Evolutionary conservation across 2,113 vertebrate genomes (phyloP), one percentile per base, ranked within the genome.

Genomic region (Cheilinus undulatus): DNA sequence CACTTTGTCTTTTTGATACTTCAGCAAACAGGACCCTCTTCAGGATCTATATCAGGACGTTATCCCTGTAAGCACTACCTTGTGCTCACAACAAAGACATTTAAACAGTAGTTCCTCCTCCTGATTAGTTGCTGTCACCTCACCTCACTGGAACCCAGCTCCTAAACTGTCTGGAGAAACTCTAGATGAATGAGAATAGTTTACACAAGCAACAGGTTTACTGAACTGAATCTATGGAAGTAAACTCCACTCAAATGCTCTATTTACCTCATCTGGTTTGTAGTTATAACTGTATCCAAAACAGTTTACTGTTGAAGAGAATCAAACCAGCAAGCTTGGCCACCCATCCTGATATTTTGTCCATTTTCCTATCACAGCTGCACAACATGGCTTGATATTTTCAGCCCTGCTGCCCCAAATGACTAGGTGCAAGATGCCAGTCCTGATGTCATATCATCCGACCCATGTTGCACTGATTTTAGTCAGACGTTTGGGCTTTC

Each of bases 371-470:
- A 78, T 51, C 78, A 74, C 86, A 88, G 82, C 84, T 87, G 83
- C 78, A 73, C 50, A 71, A 61, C 38, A 28, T 57, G 26, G 60
- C 43, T 32, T 62, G 62, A 63, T 87, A 84, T 80, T 88, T 89
- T 83, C 81, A 76, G 80, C 75, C 45, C 45, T 32, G 45, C 58
- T 34, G 26, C 73, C 78, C 62, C 8, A 87, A 91, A 91, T 85
- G 85, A 92, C 27, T 77, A 75, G 74, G 81, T 86, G 78, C 60
- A 51, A 22, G 24, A 38, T 81, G 85, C 67, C 86, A 86, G 84
- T 74, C 65, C 70, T 85, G 71, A 84, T 67, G 83, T 88, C 69
- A 61, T 28, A 59, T 80, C 69, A 70, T 71, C 78, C 63, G 70
- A 36, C 30, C 28, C 62, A 49, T 64, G 70, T 32, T 59, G 61